Evolutionary conservation across 2,113 vertebrate species (phyloP), one percentile per base, ranked within the genome.

Genomic region (Semicossyphus pulcher): DNA sequence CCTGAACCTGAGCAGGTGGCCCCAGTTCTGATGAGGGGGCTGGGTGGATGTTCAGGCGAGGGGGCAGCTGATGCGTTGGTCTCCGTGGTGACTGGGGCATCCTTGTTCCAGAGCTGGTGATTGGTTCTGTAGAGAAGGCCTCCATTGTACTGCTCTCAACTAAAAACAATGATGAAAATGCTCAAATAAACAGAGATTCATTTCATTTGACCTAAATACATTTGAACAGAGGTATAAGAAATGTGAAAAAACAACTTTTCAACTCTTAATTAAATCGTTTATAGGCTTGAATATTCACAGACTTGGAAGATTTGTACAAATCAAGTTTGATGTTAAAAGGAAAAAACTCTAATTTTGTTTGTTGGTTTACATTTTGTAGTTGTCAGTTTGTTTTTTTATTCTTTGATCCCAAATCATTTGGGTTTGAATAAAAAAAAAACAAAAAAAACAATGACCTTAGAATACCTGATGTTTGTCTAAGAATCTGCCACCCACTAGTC

Each of bases 21-120:
- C 94, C 96, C 72, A 97, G 88, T 5, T 99, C 97, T 62, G 95
- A 96, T n/a, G 95, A 92, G 11, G 94, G 93, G 15, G 95, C 90
- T 0, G 96, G 93, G 2, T 96, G 95, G 82, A 97, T 95, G 64
- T 95, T 98, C 4, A 96, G 88, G 3, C 96, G 93, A 2, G 96
- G 90, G 7, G 96, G 96, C n/a, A 97, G 92, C 0, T 95, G 93
- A 60, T 97, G 97, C 0, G 95, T 92, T 0, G 93, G 95, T 63
- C 97, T 94, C 47, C 97, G 89, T 1, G 97, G 96, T 0, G 97
- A 97, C 81, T 95, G 97, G 0, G 96, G 96, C 14, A 94, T 94
- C 11, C 96, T 93, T 4, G 95, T 91, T 3, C 93, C 94, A 0
- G 95, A 97, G 10, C 95, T 96, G 0, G 94, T 93, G 10, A 95